Base-by-base conservation (phyloP, 2,113 vertebrate genomes). In the Microtus montanus region DNA sequence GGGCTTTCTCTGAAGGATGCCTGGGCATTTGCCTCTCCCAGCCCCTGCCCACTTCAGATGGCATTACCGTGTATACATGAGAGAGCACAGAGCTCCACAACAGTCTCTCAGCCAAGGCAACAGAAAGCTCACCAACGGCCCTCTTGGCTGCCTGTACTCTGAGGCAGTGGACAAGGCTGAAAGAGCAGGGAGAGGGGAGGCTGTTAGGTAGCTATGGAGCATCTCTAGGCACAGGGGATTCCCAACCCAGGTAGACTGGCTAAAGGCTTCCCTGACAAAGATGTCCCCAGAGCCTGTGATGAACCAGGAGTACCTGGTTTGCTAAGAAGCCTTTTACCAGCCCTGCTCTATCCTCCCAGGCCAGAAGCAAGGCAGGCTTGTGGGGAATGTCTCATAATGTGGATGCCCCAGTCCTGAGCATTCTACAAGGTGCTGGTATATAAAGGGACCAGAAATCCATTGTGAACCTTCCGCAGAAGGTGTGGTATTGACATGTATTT, bases 61-160 rank as follows among this genome's bases (percentile, higher is more conserved):
- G 87, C 20, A 93, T 96, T 96, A 96, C 95, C 84, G 78, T 92
- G 89, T 94, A 49, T 68, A 94, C 79, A 95, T 35, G 41, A 96
- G 95, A 38, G 75, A 95, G 92, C 75, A 95, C 30, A 97, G 80
- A 71, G 71, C 35, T 87, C 94, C 87, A 75, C 90, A 97, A 87
- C 83, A 89, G 93, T 94, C 66, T 92, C 73, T 96, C 91, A 96
- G 96, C 89, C 63, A 73, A 71, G 54, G 91, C 82, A 74, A 24
- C 44, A 95, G 77, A 63, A 73, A 61, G 95, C 19, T 58, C 77
- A 17, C 5, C 80, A 66, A 66, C 35, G 87, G 71, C 79, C 66
- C 63, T 78, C 90, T 70, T 3, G 47, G 33, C 93, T 83, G 75
- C 87, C 80, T 84, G 30, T 61, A 28, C 70, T 70, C 71, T 85